Conservation (phyloP, 2,888 invertebrate species). For the Urechis unicinctus region DNA sequence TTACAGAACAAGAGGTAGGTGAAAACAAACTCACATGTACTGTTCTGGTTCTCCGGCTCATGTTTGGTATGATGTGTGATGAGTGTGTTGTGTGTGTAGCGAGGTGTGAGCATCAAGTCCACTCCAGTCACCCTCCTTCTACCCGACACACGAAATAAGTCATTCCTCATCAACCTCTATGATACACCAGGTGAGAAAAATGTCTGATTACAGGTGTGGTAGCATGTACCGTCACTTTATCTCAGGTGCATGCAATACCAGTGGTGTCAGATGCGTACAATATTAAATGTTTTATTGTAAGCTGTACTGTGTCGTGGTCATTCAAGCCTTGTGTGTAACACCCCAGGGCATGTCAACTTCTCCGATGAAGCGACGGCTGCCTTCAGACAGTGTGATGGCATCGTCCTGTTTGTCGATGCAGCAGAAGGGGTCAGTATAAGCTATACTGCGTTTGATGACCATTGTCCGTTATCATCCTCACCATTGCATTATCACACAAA, state of each 20-base stretch:
- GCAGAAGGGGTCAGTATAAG: slow-evolving; percentile 75
- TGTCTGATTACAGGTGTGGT: too few species aligned
- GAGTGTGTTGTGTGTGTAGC: slow-evolving; percentile 57
- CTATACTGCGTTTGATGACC: not conserved
- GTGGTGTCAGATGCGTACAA: too few species aligned
- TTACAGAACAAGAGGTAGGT: slow-evolving; percentile 73
- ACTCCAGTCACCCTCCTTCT: slow-evolving; percentile 89
- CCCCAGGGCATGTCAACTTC: slow-evolving; percentile 89
- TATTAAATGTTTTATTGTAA: not conserved
- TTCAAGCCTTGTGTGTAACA: not conserved
- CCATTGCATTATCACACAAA: too few species aligned
- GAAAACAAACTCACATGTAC: slow-evolving; percentile 1
- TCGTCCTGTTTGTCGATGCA: slow-evolving; percentile 92
- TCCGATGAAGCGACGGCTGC: slow-evolving; percentile 98
- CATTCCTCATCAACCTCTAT: slow-evolving; percentile 92
- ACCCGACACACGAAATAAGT: slow-evolving; percentile 90
- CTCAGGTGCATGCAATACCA: not conserved
- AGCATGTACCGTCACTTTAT: not conserved
- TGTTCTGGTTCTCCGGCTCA: not conserved
- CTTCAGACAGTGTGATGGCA: slow-evolving; percentile 80
- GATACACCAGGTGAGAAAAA: slow-evolving; percentile 69
- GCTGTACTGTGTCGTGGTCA: not conserved
- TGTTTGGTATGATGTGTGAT: not conserved
- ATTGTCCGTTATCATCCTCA: not conserved
- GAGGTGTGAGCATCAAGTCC: slow-evolving; percentile 95